Evolutionary conservation across 2,113 vertebrate species (phyloP).

Genomic region (Salvelinus alpinus): DNA sequence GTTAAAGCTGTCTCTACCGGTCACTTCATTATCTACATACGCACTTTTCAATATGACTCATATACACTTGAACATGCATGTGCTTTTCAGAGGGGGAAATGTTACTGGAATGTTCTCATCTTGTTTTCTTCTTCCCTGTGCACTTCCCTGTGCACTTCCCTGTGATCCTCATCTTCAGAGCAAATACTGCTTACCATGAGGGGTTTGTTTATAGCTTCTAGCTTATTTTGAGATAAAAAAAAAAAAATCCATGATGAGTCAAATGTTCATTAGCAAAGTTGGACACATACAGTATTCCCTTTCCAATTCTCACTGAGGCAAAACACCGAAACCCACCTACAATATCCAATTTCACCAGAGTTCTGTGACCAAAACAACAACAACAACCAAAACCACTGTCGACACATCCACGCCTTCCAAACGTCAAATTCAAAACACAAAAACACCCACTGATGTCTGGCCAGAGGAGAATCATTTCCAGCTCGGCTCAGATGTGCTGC

Average conservation of each 20-base stretch:
- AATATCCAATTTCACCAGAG: too few species aligned
- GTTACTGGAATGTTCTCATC: neutral
- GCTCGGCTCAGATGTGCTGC: neutral
- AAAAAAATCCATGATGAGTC: neutral
- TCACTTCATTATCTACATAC: neutral
- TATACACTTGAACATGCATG: neutral
- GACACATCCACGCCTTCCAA: neutral
- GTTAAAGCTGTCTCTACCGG: neutral
- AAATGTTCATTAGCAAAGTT: neutral
- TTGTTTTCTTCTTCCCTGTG: neutral
- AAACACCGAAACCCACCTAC: too few species aligned
- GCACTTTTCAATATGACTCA: neutral
- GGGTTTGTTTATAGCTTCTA: too few species aligned
- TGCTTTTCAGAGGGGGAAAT: neutral
- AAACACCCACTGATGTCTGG: neutral
- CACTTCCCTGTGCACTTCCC: too few species aligned
- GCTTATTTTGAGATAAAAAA: too few species aligned
- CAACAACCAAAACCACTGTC: neutral
- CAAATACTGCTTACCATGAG: too few species aligned
- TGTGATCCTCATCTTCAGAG: too few species aligned
- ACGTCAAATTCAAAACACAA: neutral
- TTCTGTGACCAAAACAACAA: neutral
- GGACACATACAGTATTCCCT: neutral
- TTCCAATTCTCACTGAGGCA: too few species aligned
- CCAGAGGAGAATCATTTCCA: neutral